Conservation (phyloP, 2,888 invertebrate species). For the Rutpela maculata region DNA sequence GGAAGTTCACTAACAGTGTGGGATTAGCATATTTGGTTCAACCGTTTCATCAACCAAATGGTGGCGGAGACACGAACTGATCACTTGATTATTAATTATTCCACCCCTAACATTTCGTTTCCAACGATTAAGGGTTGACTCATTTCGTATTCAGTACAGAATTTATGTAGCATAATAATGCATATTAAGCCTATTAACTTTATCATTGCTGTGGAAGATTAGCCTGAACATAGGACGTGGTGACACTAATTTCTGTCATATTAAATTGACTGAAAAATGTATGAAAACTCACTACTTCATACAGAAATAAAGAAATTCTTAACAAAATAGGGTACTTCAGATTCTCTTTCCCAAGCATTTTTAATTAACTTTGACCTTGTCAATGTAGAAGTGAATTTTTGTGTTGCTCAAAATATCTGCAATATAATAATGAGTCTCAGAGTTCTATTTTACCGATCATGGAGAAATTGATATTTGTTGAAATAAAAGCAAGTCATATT, state of each 20-base stretch:
- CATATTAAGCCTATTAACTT: slow-evolving; percentile 20
- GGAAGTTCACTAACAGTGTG: background rate
- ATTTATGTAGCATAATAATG: slow-evolving; percentile 10
- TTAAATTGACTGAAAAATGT: background rate
- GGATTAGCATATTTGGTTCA: background rate
- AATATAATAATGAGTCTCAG: too few species aligned
- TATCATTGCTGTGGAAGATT: slow-evolving; percentile 12
- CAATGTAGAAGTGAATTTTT: too few species aligned
- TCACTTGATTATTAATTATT: slow-evolving; percentile 15
- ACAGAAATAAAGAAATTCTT: too few species aligned
- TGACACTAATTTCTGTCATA: background rate
- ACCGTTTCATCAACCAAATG: background rate
- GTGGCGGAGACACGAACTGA: background rate
- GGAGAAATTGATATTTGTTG: too few species aligned
- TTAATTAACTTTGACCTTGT: too few species aligned
- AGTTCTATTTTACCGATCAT: too few species aligned
- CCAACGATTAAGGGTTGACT: slow-evolving; percentile 14
- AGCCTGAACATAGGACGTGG: background rate
- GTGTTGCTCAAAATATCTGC: too few species aligned
- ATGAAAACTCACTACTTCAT: too few species aligned
- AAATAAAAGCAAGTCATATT: too few species aligned
- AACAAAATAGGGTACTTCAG: too few species aligned
- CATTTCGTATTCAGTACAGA: slow-evolving; percentile 19
- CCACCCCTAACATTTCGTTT: slow-evolving; percentile 16
- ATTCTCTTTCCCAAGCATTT: too few species aligned